Evolutionary conservation across 2,888 invertebrate genomes (phyloP).

Genomic region (Epistrophella euchroma): DNA sequence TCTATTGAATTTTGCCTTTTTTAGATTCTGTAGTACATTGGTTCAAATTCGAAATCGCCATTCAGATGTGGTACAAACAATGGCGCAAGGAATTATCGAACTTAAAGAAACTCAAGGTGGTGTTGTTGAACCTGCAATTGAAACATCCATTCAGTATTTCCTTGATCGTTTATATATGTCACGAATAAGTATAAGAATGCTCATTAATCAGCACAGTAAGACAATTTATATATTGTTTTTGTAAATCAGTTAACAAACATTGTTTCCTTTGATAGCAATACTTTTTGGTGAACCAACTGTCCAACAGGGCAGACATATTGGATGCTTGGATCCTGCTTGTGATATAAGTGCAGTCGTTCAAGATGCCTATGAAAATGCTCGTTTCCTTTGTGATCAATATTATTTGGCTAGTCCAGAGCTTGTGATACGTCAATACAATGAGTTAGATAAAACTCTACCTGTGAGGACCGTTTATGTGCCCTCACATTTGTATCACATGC

Average conservation of each 20-base stretch:
- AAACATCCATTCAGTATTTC: conserved; percentile 99
- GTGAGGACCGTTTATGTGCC: conserved; percentile 98
- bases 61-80: conserved; percentile 98
- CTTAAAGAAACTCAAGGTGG: conserved; percentile 93
- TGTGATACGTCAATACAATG: conserved; percentile 90
- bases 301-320: conserved; percentile 91
- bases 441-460: conserved; percentile 85
- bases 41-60: conserved; percentile 97
- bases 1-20: neutral
- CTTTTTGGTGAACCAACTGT: conserved; percentile 89
- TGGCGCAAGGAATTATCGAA: conserved; percentile 99
- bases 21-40: conserved; percentile 94
- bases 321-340: conserved; percentile 98
- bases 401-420: conserved; percentile 97
- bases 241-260: neutral
- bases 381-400: conserved; percentile 99
- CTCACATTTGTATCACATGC: conserved; percentile 99
- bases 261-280: conserved; percentile 86
- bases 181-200: conserved; percentile 98
- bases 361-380: conserved; percentile 98
- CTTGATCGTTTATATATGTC: conserved; percentile 99
- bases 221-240: conserved; percentile 77
- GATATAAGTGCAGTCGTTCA: conserved; percentile 94
- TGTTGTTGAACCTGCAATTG: conserved; percentile 91
- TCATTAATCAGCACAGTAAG: conserved; percentile 99